Evolutionary conservation across 2,888 invertebrate genomes (phyloP), one percentile per base, ranked within the genome.

Genomic region (Ormyrus thymus): DNA sequence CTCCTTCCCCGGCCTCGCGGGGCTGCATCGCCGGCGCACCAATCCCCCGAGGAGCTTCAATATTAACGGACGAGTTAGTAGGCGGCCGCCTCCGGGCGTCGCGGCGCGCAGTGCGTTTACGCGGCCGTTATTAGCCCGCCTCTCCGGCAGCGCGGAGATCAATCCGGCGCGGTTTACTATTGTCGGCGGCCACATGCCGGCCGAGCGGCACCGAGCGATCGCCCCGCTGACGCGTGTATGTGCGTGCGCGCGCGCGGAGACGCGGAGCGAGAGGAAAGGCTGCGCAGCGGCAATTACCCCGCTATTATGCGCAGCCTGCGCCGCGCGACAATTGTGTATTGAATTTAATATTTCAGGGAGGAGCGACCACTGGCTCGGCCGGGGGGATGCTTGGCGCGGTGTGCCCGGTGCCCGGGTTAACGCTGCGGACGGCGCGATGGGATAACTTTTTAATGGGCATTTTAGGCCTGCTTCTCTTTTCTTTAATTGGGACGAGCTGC

Each of bases 31-130:
- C 45, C 15, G 7, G 66, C 59, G 29, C 29, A 29, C 29, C 15
- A n/a, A 78, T 85, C 87, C 86, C 86, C 86, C 82, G 81, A 68
- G 86, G 86, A 84, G 29, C 29, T 29, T 29, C 29, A 29, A 29
- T 29, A 29, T 29, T 29, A 29, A 29, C 29, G 29, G 29, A 29
- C 29, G 29, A 29, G 29, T 29, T 29, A 29, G 29, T 29, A 29
- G 29, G 29, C 29, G 29, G 29, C 29, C 29, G n/a, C n/a, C 29
- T 29, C 84, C 86, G 46, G 62, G 45, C 43, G 8, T 8, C 43
- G 59, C 43, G 9, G 10, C 11, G 5, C 61, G 61, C 45, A 9
- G 29, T n/a, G n/a, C 61, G 10, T 45, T 61, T 45, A 13, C 59
- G 9, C 45, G 29, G 4, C 61, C 11, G 45, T 62, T 50, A 50